Evolutionary conservation across 1,140 invertebrate species (phyloP).

Genomic region (Rhagoletis pomonella): DNA sequence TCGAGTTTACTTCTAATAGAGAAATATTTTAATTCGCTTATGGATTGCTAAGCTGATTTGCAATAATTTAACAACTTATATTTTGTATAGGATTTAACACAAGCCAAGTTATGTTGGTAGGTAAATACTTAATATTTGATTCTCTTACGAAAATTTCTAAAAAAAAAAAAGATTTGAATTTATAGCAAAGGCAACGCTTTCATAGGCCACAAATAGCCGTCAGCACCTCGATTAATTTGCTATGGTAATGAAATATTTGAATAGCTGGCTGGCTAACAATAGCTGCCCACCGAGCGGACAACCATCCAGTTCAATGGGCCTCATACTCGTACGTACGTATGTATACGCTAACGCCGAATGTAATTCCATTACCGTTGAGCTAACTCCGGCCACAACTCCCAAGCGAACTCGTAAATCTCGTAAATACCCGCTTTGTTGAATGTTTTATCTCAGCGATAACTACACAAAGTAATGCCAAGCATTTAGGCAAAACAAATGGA

Average conservation of each 20-base stretch:
- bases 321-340: background rate
- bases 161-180: conserved; percentile 4
- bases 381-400: background rate
- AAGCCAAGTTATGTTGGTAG: too few species aligned
- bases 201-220: conserved; percentile 19
- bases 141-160: background rate
- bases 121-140: too few species aligned
- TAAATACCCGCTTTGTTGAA: conserved; percentile 40
- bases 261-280: conserved; percentile 8
- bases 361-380: background rate
- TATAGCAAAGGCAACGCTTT: conserved; percentile 12
- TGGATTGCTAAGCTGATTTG: too few species aligned
- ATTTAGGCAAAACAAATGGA: conserved; percentile 35
- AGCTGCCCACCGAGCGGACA: background rate
- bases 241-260: conserved; percentile 46
- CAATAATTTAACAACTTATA: too few species aligned
- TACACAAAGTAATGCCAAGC: conserved; percentile 31
- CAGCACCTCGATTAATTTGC: conserved; percentile 34
- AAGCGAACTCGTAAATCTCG: conserved; percentile 18
- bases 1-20: too few species aligned
- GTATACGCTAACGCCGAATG: background rate
- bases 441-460: conserved; percentile 19
- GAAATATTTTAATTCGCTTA: too few species aligned
- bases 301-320: background rate
- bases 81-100: too few species aligned